Conservation (phyloP, 2,797 vertebrate genomes). For the Echiichthys vipera region DNA sequence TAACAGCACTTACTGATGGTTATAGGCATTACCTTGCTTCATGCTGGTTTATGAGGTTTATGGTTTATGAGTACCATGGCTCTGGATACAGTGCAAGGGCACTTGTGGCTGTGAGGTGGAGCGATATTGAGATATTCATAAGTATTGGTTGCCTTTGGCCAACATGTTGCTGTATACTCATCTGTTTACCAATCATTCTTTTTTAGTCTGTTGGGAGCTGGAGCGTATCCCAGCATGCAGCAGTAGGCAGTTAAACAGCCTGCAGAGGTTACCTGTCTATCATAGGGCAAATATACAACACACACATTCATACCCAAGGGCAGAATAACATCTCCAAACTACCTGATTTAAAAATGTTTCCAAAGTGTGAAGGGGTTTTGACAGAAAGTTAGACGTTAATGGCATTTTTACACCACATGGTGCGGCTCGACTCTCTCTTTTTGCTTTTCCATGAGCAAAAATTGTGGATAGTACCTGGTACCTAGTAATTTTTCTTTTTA, state of each 20-base stretch:
- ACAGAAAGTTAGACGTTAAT: neutral
- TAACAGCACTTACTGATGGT: conserved; percentile 61
- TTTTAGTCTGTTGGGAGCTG: conserved; percentile 2
- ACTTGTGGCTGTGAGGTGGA: too few species aligned
- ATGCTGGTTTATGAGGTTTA: conserved; percentile 50
- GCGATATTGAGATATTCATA: neutral
- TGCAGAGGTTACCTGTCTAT: conserved; percentile 10
- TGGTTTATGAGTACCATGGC: conserved; percentile 20
- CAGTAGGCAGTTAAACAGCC: conserved; percentile 38
- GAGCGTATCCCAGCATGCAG: conserved; percentile 26
- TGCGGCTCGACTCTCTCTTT: too few species aligned
- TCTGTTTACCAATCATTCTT: conserved; percentile 9
- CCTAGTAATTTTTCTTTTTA: too few species aligned
- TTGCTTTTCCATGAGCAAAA: too few species aligned
- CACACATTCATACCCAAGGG: conserved; percentile 1
- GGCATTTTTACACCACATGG: too few species aligned
- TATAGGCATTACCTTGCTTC: conserved; percentile 50
- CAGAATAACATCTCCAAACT: neutral
- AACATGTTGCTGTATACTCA: conserved; percentile 3
- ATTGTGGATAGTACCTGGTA: too few species aligned
- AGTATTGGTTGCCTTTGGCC: neutral
- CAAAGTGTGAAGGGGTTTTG: conserved; percentile 1
- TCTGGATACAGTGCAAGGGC: conserved; percentile 14
- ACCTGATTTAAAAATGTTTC: conserved; percentile 4
- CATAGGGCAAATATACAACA: conserved; percentile 15